A percentile compares a stretch with the other conserved stretches of the same genome.
Conservation (phyloP, 2,888 invertebrate species). For the Hirtodrosophila histrioides region DNA sequence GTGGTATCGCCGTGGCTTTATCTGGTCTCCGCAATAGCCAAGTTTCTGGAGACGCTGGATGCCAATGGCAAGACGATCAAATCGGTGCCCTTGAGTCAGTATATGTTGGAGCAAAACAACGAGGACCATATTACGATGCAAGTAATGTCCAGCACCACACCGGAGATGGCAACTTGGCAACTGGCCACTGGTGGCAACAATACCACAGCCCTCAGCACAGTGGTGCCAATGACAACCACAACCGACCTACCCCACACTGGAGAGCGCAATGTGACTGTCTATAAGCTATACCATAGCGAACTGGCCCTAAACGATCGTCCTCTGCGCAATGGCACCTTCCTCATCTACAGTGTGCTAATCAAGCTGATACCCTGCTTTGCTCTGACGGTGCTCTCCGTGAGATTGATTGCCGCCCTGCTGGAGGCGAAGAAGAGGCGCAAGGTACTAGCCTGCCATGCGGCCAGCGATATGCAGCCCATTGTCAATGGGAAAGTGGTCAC, state of each 20-base stretch:
- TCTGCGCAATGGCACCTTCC: slow-evolving; percentile 91
- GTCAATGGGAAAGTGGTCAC: slow-evolving; percentile 82
- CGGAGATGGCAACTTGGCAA: slow-evolving; percentile 54
- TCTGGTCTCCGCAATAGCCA: slow-evolving; percentile 90
- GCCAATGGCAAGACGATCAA: slow-evolving; percentile 77
- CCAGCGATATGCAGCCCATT: slow-evolving; percentile 85
- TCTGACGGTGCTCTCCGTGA: slow-evolving; percentile 91
- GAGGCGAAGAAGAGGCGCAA: slow-evolving; percentile 91
- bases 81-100: slow-evolving; percentile 68
- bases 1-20: slow-evolving; percentile 89
- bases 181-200: slow-evolving; percentile 28
- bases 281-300: slow-evolving; percentile 88
- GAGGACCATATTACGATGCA: slow-evolving; percentile 67
- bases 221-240: slow-evolving; percentile 9
- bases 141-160: slow-evolving; percentile 72
- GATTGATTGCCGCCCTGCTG: slow-evolving; percentile 91
- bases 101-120: slow-evolving; percentile 76
- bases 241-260: slow-evolving; percentile 18
- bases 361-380: slow-evolving; percentile 96
- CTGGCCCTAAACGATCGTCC: slow-evolving; percentile 86
- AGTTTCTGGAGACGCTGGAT: slow-evolving; percentile 85
- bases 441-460: slow-evolving; percentile 86
- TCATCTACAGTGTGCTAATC: slow-evolving; percentile 96
- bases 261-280: slow-evolving; percentile 88
- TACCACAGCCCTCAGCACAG: slow-evolving; percentile 28